Percentiles rank a stretch among this genome's conserved stretches.
phyloP scores from a whole-genome alignment of 1,140 invertebrate species.

The Pissodes strobi region DNA sequence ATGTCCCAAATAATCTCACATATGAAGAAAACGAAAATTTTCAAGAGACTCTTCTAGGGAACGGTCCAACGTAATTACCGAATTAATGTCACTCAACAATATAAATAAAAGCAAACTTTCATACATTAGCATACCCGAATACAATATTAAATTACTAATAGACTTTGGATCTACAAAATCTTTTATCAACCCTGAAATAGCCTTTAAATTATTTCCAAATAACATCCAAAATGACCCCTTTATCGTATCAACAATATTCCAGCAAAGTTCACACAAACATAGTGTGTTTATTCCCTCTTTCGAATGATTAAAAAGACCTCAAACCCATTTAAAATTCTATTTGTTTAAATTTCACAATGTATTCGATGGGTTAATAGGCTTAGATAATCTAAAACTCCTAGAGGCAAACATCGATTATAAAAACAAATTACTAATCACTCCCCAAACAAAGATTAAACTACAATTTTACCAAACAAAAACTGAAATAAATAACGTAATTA shows the following conservation, averaged over 20 bases:
- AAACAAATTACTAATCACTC: conserved; percentile 8
- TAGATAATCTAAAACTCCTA: conserved; percentile 12
- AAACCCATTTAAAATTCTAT: conserved; percentile 11
- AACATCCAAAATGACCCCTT: background rate
- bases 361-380: conserved; percentile 11
- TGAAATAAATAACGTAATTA: background rate
- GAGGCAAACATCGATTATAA: conserved; percentile 8
- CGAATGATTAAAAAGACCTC: background rate
- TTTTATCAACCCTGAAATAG: background rate
- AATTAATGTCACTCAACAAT: conserved; percentile 1
- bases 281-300: background rate
- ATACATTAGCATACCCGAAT: conserved; percentile 7
- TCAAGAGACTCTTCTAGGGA: background rate
- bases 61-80: background rate
- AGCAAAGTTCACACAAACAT: background rate
- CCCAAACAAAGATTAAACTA: conserved; percentile 4
- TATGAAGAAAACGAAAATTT: too few species aligned
- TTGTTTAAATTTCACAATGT: conserved; percentile 21
- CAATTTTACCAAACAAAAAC: background rate
- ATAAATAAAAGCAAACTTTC: conserved; percentile 8
- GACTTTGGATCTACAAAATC: conserved; percentile 4
- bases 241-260: conserved; percentile 2
- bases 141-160: conserved; percentile 9
- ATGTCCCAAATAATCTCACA: too few species aligned
- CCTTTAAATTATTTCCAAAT: background rate